Evolutionary conservation across 2,797 vertebrate species (phyloP).

Genomic region (Oreortyx pictus): DNA sequence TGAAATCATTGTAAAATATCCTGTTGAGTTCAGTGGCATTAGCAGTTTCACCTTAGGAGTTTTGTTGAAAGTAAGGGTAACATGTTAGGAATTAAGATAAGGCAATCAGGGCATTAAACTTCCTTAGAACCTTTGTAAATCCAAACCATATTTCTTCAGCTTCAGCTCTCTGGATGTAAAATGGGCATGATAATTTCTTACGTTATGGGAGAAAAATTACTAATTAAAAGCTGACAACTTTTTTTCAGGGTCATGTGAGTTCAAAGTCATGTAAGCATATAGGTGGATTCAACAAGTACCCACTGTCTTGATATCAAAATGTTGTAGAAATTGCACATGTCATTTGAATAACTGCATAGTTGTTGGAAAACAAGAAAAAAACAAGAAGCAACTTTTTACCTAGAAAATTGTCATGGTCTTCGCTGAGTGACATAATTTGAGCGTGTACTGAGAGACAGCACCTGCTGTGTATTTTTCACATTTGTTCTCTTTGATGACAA

Average conservation of each 20-base stretch:
- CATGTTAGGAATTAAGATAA: constrained; percentile 71
- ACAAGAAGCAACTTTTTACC: constrained; percentile 67
- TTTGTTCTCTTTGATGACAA: constrained; percentile 27
- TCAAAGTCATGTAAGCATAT: not conserved
- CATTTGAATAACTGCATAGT: constrained; percentile 53
- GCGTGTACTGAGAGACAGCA: constrained; percentile 59
- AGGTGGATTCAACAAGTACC: not conserved
- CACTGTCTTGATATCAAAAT: constrained; percentile 1
- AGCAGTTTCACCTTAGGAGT: constrained; percentile 49
- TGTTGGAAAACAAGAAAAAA: constrained; percentile 67
- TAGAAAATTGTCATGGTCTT: constrained; percentile 59
- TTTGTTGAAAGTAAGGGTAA: constrained; percentile 56
- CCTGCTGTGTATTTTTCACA: not conserved
- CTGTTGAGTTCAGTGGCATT: constrained; percentile 55
- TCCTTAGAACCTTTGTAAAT: constrained; percentile 54
- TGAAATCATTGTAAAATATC: constrained; percentile 54
- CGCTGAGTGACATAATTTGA: constrained; percentile 49
- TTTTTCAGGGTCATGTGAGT: not conserved
- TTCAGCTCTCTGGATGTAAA: not conserved
- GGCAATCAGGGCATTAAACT: constrained; percentile 14
- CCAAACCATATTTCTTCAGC: constrained; percentile 45
- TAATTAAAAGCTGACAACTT: not conserved
- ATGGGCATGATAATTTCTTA: not conserved
- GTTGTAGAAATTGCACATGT: constrained; percentile 56
- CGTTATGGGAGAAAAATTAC: not conserved